A percentile compares a stretch with the other conserved stretches of the same genome.
These are phyloP conservation scores for Dryadula phaetusa DNA, from an alignment of 2,888 invertebrate species.

Conservation along the genomic window DNA sequence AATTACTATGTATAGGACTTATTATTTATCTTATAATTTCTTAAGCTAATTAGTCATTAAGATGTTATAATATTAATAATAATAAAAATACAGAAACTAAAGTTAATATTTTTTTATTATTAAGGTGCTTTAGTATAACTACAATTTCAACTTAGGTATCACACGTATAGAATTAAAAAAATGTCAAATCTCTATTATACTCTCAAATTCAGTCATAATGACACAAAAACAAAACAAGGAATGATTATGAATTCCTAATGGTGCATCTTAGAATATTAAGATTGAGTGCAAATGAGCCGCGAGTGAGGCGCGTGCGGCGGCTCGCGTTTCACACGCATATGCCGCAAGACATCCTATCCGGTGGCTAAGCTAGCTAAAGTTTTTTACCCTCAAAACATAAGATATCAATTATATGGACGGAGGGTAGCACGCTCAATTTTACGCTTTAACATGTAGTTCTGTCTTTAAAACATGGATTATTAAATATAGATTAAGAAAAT, in stretches of 20 bases:
- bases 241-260: constrained; percentile 75
- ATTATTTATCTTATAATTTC: too few relatives aligned
- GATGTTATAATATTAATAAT: too few relatives aligned
- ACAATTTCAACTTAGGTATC: too few relatives aligned
- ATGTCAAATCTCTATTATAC: constrained; percentile 4
- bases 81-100: too few relatives aligned
- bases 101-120: too few relatives aligned
- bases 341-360: constrained; percentile 60
- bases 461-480: too few relatives aligned
- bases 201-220: constrained; percentile 29
- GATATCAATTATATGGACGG: constrained; percentile 79
- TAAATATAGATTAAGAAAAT: too few relatives aligned
- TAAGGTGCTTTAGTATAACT: too few relatives aligned
- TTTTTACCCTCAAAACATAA: constrained; percentile 67
- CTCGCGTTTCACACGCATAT: constrained; percentile 66
- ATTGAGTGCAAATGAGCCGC: constrained; percentile 58
- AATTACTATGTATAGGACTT: too few relatives aligned
- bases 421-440: constrained; percentile 73
- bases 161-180: not conserved
- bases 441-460: constrained; percentile 1
- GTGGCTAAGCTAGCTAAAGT: constrained; percentile 43
- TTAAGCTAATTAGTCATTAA: too few relatives aligned
- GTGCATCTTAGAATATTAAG: constrained; percentile 77
- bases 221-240: constrained; percentile 55
- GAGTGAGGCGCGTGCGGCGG: constrained; percentile 67